Evolutionary conservation across 2,797 vertebrate species (phyloP), one percentile per base, ranked within the genome.

Genomic region (Cossypha niveicapilla): DNA sequence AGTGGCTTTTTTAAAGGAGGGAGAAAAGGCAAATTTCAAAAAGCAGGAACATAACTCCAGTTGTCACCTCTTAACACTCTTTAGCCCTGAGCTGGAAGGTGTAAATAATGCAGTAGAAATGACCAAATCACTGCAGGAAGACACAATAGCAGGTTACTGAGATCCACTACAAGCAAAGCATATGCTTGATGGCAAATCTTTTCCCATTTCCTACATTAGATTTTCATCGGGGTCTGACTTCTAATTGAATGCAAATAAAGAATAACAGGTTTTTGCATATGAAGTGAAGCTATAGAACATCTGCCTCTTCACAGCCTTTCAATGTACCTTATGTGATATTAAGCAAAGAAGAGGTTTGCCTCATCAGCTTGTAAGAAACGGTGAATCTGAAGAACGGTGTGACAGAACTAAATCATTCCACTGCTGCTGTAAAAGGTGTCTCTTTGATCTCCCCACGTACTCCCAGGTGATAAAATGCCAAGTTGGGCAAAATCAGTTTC

Each of bases 191-290:
- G 88, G 90, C 74, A 92, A 87, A 89, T 89, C 93, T 91, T 85
- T 82, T 77, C 80, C 81, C 47, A 68, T 93, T 95, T 95, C 65
- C 86, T 91, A 50, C 77, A 63, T 83, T 75, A 90, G 88, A 81
- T 93, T 90, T 92, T 95, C 93, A 88, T 94, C 11, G 73, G 93
- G 86, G 68, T 75, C 88, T 95, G 92, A 87, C 86, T 96, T 95
- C 80, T 93, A 90, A 95, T 89, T 93, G 93, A 93, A 96, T 89
- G 91, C 94, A 96, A 96, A 94, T 93, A 95, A 94, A 95, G 84
- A 78, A 68, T 89, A 95, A 82, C 93, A 94, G 80, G 81, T 91
- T 94, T 96, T 94, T 96, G 94, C 93, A 94, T 95, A 93, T 86
- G 90, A 95, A 96, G 90, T 91, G 67, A 95, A 92, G 86, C 87